A percentile compares a stretch with the other conserved stretches of the same genome.
These are phyloP conservation scores for Pseudotriccus pelzelni DNA, from an alignment of 2,797 vertebrate species.

Conservation along the genomic window DNA sequence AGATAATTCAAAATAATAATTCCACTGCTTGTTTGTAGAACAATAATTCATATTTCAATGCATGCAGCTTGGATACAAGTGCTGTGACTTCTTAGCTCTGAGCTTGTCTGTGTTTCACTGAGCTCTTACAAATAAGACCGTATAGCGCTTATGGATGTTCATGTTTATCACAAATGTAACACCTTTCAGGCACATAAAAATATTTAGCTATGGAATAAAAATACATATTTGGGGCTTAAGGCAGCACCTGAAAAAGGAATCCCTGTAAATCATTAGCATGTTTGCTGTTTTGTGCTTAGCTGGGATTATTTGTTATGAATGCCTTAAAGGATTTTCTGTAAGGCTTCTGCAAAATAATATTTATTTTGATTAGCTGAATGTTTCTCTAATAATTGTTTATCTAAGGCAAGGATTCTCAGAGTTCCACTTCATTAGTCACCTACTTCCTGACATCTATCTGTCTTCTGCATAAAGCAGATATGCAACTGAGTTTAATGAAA, in stretches of 20 bases:
- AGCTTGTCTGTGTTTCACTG: neutral
- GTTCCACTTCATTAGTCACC: slow-evolving; percentile 54
- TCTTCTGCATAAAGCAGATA: slow-evolving; percentile 21
- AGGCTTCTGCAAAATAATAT: neutral
- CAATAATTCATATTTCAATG: neutral
- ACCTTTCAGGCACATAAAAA: neutral
- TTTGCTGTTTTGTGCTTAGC: neutral
- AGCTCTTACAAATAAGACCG: neutral
- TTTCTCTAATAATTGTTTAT: slow-evolving; percentile 20
- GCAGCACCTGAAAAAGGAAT: neutral
- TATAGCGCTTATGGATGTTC: neutral
- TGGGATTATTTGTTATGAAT: neutral
- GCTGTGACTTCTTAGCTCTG: neutral
- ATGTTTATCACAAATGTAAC: neutral
- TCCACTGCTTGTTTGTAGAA: neutral
- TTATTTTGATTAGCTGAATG: slow-evolving; percentile 13
- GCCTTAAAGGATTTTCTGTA: neutral
- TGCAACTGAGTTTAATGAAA: slow-evolving; percentile 13
- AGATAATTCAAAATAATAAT: neutral
- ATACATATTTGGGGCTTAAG: neutral
- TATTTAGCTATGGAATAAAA: neutral
- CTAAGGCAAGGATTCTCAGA: slow-evolving; percentile 19
- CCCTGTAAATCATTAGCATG: neutral
- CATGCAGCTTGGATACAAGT: neutral
- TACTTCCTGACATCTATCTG: slow-evolving; percentile 47